A percentile compares a stretch with the other conserved stretches of the same genome.
Evolutionary conservation across 2,888 invertebrate species (phyloP).

Genomic region (Sesia bembeciformis): DNA sequence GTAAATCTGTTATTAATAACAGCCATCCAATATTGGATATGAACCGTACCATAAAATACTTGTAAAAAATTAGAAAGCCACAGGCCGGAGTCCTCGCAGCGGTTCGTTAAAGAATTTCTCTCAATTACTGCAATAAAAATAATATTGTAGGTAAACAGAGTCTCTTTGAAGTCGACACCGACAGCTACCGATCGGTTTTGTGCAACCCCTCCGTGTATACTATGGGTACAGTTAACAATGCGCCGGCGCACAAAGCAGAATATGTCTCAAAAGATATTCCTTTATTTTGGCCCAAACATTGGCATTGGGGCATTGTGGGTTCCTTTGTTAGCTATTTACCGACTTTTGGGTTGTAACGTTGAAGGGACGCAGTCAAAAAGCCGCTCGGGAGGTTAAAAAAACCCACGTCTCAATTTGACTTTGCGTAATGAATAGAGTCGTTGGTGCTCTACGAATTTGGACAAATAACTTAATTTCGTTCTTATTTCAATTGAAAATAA

Average conservation of each 20-base stretch:
- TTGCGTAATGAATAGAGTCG: constrained; percentile 32
- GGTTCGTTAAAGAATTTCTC: constrained; percentile 34
- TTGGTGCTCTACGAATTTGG: constrained; percentile 14
- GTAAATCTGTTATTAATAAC: too few species aligned
- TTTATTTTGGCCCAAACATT: constrained; percentile 70
- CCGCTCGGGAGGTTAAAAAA: constrained; percentile 29
- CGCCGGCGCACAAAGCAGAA: constrained; percentile 42
- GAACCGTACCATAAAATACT: neutral
- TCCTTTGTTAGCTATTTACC: constrained; percentile 68
- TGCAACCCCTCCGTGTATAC: constrained; percentile 45
- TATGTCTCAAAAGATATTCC: constrained; percentile 52
- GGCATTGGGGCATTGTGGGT: constrained; percentile 61
- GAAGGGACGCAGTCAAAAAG: constrained; percentile 43
- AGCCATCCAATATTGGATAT: too few species aligned
- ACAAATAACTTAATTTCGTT: neutral
- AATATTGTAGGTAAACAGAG: constrained; percentile 65
- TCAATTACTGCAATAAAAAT: constrained; percentile 70
- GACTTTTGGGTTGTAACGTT: constrained; percentile 64
- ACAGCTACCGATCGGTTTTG: constrained; percentile 68
- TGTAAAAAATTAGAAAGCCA: constrained; percentile 10
- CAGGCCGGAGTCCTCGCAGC: constrained; percentile 1
- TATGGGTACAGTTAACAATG: constrained; percentile 35
- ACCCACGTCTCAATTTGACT: constrained; percentile 34
- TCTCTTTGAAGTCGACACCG: constrained; percentile 49
- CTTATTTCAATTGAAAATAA: too few species aligned